These are phyloP conservation scores for Dyspetes luteomarginatus DNA, from an alignment of 2,888 invertebrate species.

Conservation along the genomic window DNA sequence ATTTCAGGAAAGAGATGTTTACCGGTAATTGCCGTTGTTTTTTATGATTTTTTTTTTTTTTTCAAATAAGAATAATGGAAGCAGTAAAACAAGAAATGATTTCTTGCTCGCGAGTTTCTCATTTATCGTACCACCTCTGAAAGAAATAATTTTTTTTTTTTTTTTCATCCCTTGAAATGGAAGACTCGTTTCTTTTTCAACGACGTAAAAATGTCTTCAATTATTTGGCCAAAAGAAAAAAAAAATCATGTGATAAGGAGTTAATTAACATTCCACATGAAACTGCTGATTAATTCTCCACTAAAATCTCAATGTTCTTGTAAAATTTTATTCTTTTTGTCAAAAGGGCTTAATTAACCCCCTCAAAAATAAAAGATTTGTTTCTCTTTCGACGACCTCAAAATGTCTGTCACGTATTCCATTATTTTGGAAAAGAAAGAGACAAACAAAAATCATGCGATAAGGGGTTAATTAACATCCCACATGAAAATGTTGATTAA, in stretches of 20 bases:
- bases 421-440: constrained; percentile 17
- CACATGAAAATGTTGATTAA: constrained; percentile 57
- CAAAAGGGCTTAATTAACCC: no score
- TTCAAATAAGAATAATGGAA: no score
- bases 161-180: background rate
- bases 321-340: no score
- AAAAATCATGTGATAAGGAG: background rate
- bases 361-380: no score
- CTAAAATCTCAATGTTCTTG: no score
- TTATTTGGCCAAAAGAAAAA: background rate
- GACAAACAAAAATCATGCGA: constrained; percentile 23
- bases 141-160: background rate
- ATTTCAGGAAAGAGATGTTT: constrained; percentile 10
- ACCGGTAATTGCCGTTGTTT: background rate
- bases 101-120: background rate
- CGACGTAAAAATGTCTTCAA: background rate
- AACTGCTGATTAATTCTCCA: no score
- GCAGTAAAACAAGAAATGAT: no score
- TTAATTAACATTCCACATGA: no score
- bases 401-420: background rate
- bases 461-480: constrained; percentile 62
- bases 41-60: no score
- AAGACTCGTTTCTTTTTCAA: background rate
- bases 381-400: background rate
- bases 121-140: background rate